phyloP scores from a whole-genome alignment of 2,888 invertebrate genomes.

The Lepidochrysops patricia region DNA sequence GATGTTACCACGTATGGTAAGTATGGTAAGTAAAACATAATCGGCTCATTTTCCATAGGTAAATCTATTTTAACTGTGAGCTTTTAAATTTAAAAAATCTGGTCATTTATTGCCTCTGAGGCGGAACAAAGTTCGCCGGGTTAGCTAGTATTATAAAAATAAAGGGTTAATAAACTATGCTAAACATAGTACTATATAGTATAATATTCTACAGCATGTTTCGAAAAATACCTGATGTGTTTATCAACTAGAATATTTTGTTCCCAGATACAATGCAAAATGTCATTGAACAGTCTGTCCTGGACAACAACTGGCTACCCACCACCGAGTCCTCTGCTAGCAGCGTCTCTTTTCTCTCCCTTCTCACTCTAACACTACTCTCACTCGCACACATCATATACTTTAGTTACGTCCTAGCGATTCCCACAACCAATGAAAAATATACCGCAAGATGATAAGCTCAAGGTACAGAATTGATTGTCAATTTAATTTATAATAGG shows the following conservation, averaged over 20 bases:
- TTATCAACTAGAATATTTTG: constrained; percentile 14
- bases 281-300: constrained; percentile 67
- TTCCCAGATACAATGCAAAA: constrained; percentile 65
- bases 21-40: constrained; percentile 18
- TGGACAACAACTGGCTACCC: constrained; percentile 69
- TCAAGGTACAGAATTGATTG: constrained; percentile 25
- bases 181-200: too few relatives aligned
- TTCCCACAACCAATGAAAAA: constrained; percentile 29
- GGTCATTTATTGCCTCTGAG: too few relatives aligned
- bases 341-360: constrained; percentile 37
- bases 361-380: constrained; percentile 39
- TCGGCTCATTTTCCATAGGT: too few relatives aligned
- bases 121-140: too few relatives aligned
- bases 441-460: constrained; percentile 53
- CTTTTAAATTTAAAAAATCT: too few relatives aligned
- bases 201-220: too few relatives aligned
- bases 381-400: constrained; percentile 34
- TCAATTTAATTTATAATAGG: constrained; percentile 32
- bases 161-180: too few relatives aligned
- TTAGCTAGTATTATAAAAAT: too few relatives aligned
- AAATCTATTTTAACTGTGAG: too few relatives aligned
- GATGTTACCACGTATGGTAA: constrained; percentile 68
- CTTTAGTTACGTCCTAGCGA: constrained; percentile 29
- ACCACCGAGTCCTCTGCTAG: constrained; percentile 60
- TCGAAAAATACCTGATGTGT: too few relatives aligned